Percentiles rank a stretch among this genome's conserved stretches.
These are phyloP conservation scores for Lepidocolaptes lacrymiger DNA, from an alignment of 2,797 vertebrate species.

Conservation along the genomic window DNA sequence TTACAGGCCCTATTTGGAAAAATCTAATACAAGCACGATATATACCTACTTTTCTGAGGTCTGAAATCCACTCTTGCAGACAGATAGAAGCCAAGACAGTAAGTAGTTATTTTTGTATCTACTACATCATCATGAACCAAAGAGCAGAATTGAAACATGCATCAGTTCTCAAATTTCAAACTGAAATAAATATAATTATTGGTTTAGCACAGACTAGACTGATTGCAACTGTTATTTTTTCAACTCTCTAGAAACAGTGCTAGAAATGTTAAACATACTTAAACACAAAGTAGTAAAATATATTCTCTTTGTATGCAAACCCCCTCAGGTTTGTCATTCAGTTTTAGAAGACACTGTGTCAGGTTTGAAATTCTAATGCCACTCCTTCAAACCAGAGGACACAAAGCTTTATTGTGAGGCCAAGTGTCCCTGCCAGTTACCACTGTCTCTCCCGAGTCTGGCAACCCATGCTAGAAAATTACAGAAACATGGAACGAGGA, in stretches of 20 bases:
- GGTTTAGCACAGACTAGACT: not conserved
- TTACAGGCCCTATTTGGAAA: not conserved
- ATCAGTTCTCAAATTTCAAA: not conserved
- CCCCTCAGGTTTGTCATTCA: not conserved
- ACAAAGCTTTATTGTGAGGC: constrained; percentile 27
- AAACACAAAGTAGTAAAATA: not conserved
- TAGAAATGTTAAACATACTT: not conserved
- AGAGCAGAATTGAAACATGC: not conserved
- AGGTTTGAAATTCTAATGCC: constrained; percentile 30
- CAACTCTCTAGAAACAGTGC: not conserved
- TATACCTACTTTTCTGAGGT: not conserved
- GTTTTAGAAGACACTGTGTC: not conserved
- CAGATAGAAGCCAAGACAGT: not conserved
- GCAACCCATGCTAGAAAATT: not conserved
- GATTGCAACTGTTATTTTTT: not conserved
- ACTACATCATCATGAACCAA: not conserved
- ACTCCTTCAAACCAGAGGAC: not conserved
- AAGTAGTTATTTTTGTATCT: not conserved
- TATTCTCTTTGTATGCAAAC: not conserved
- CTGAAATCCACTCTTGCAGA: not conserved
- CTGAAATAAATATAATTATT: not conserved
- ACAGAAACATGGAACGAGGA: not conserved
- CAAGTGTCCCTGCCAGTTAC: not conserved
- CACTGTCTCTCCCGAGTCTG: not conserved
- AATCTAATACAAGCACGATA: not conserved